These are phyloP conservation scores for Fragum sueziense DNA, from an alignment of 2,888 invertebrate genomes.

Conservation along the genomic window DNA sequence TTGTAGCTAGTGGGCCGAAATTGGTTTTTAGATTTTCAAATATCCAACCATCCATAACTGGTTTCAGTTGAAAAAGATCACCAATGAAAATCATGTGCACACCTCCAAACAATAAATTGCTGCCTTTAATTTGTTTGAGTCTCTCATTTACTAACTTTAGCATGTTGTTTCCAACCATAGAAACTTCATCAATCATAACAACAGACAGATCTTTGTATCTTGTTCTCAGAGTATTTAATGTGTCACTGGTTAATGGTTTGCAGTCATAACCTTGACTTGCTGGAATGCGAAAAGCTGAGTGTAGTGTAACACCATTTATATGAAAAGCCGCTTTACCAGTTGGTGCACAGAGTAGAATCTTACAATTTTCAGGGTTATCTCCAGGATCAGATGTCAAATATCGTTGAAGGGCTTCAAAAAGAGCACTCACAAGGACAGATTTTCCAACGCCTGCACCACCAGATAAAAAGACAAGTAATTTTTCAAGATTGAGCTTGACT, in stretches of 20 bases:
- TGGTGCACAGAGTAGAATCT: conserved; percentile 53
- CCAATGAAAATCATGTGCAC: no score
- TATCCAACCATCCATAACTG: conserved; percentile 47
- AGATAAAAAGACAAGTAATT: conserved; percentile 53
- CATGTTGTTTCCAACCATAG: conserved; percentile 48
- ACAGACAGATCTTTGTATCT: conserved; percentile 31
- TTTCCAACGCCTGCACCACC: conserved; percentile 62
- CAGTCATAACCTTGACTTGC: conserved; percentile 29
- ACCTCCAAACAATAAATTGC: conserved; percentile 37
- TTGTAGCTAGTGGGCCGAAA: conserved; percentile 41
- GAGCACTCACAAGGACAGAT: conserved; percentile 55
- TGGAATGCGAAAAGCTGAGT: conserved; percentile 35
- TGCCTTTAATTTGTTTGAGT: conserved; percentile 33
- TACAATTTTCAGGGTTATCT: conserved; percentile 29
- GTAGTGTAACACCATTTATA: conserved; percentile 47
- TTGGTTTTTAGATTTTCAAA: conserved; percentile 18
- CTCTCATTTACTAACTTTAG: conserved; percentile 41
- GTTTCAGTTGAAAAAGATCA: conserved; percentile 56
- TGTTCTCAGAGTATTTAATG: conserved; percentile 31
- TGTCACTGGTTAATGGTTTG: conserved; percentile 22
- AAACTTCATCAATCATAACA: conserved; percentile 55
- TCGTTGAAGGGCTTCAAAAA: conserved; percentile 50
- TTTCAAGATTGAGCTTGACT: conserved; percentile 44
- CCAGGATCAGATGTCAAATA: no score
- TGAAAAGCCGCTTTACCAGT: conserved; percentile 61